These are phyloP conservation scores for Colossoma macropomum DNA, from an alignment of 2,113 vertebrate genomes.

Conservation along the genomic window DNA sequence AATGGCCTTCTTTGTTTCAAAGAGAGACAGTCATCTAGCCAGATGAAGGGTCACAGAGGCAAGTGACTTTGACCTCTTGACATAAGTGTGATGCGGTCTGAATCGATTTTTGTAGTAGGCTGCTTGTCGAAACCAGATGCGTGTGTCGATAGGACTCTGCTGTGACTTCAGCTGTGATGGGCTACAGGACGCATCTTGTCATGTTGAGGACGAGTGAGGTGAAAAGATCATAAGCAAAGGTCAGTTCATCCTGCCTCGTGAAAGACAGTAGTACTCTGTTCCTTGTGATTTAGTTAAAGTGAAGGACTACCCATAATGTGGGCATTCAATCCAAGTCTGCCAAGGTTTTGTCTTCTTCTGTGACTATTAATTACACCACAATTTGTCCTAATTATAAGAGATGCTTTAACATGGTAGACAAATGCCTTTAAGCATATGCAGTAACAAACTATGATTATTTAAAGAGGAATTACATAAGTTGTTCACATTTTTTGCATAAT, in stretches of 20 bases:
- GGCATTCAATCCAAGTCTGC: not conserved
- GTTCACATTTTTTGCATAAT: no score
- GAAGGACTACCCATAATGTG: not conserved
- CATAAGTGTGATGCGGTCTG: constrained; percentile 20
- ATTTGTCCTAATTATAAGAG: not conserved
- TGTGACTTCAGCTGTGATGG: constrained; percentile 27
- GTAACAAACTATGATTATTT: no score
- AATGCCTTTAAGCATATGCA: no score
- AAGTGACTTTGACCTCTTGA: constrained; percentile 60
- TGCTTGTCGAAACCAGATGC: constrained; percentile 14
- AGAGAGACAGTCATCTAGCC: constrained; percentile 14
- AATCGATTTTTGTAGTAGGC: constrained; percentile 31
- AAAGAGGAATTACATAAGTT: no score
- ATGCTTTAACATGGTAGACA: no score
- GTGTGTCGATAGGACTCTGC: not conserved
- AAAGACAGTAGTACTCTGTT: not conserved
- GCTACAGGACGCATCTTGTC: not conserved
- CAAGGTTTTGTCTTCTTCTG: not conserved
- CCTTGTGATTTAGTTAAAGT: not conserved
- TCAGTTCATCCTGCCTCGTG: not conserved
- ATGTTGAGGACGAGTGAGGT: not conserved
- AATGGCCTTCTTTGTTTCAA: constrained; percentile 64
- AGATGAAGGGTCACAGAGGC: constrained; percentile 27
- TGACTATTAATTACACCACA: not conserved
- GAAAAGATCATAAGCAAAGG: constrained; percentile 24